Evolutionary conservation across 2,113 vertebrate species (phyloP).

Genomic region (Okapia johnstoni): DNA sequence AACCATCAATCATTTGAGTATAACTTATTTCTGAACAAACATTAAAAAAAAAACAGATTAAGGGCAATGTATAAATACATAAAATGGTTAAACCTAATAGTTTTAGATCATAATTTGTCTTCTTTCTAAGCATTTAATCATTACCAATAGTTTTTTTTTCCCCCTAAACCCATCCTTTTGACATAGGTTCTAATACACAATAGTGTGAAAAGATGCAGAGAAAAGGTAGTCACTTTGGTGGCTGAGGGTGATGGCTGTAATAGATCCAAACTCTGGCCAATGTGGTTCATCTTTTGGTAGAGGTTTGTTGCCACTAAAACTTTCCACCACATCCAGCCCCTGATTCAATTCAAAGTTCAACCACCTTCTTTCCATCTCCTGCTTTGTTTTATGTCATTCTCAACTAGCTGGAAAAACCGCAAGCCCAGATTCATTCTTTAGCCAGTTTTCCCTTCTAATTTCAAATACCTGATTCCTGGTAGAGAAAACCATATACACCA

Average conservation of each 20-base stretch:
- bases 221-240: neutral
- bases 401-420: neutral
- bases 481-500: neutral
- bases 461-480: neutral
- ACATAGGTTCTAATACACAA: neutral
- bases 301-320: neutral
- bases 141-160: neutral
- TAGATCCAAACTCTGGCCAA: neutral
- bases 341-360: neutral
- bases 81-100: neutral
- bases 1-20: neutral
- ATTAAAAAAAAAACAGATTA: neutral
- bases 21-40: neutral
- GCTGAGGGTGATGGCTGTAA: neutral
- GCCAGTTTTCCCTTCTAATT: neutral
- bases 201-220: neutral
- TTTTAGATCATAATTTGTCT: neutral
- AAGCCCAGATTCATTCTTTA: neutral
- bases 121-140: conserved; percentile 3
- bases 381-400: neutral
- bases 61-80: neutral
- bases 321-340: neutral
- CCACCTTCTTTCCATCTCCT: neutral
- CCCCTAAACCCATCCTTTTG: neutral
- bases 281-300: neutral